Percentiles rank a stretch among this genome's conserved stretches.
phyloP scores from a whole-genome alignment of 2,113 vertebrate genomes.

The Dasypus novemcinctus region DNA sequence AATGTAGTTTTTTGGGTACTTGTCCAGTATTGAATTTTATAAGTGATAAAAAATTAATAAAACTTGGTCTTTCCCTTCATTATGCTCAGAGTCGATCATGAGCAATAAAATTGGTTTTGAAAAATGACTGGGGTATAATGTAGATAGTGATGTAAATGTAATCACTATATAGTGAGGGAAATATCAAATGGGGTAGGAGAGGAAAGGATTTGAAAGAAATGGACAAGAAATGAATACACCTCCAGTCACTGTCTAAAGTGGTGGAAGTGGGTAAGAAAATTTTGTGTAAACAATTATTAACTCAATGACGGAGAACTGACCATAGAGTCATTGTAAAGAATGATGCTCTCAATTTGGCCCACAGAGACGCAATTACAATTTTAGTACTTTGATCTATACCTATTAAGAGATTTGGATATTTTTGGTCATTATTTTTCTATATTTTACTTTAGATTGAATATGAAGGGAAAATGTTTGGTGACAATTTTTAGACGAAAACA shows the following conservation, averaged over 20 bases:
- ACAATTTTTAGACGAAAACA: not conserved
- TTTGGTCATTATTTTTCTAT: not conserved
- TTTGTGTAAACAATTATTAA: not conserved
- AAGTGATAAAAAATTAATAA: constrained; percentile 14
- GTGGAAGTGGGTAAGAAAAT: not conserved
- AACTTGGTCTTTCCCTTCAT: not conserved
- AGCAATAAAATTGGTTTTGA: not conserved
- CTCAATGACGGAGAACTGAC: not conserved
- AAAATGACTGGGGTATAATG: not conserved
- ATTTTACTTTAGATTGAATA: not conserved
- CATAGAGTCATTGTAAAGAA: not conserved
- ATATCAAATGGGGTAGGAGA: not conserved
- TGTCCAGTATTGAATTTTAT: not conserved
- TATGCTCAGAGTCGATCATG: not conserved
- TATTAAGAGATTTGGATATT: not conserved
- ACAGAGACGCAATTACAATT: not conserved
- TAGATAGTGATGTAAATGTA: not conserved
- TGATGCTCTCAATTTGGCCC: not conserved
- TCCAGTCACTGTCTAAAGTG: not conserved
- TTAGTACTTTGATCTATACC: not conserved
- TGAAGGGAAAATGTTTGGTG: not conserved
- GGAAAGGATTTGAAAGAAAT: not conserved
- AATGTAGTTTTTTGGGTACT: not conserved
- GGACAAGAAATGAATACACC: not conserved
- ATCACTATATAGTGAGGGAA: too few species aligned